Conservation (phyloP, 2,888 invertebrate genomes). For the Elmis aenea region DNA sequence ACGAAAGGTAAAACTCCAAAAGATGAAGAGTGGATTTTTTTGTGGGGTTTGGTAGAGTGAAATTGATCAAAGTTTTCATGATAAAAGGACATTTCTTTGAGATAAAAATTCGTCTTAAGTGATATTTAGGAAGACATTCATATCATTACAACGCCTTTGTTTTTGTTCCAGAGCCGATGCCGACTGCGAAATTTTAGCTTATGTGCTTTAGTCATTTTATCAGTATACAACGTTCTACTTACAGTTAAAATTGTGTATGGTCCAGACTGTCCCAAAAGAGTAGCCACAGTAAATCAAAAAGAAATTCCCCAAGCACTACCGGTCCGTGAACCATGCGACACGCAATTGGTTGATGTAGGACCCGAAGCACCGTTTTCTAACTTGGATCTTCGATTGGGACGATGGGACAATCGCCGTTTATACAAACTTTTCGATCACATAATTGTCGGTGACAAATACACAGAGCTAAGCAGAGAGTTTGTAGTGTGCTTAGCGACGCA, state of each 20-base stretch:
- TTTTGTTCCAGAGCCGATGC: constrained; percentile 45
- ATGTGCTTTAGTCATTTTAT: constrained; percentile 59
- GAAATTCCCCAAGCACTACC: constrained; percentile 14
- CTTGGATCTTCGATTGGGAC: constrained; percentile 62
- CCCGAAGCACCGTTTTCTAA: constrained; percentile 48
- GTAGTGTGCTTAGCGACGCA: constrained; percentile 78
- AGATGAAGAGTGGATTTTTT: too few relatives aligned
- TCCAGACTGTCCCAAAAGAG: constrained; percentile 42
- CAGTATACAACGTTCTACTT: constrained; percentile 59
- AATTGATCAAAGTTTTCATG: too few relatives aligned
- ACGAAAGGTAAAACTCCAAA: too few relatives aligned
- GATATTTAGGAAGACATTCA: too few relatives aligned
- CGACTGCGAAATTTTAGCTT: constrained; percentile 67
- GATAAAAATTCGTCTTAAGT: too few relatives aligned
- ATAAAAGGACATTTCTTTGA: too few relatives aligned
- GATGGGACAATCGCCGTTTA: constrained; percentile 68
- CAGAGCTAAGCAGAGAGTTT: constrained; percentile 54
- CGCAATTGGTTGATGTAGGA: constrained; percentile 38
- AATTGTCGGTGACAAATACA: constrained; percentile 62
- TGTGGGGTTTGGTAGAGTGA: too few relatives aligned
- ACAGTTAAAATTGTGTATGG: constrained; percentile 54
- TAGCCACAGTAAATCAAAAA: constrained; percentile 25
- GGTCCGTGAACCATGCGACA: constrained; percentile 10
- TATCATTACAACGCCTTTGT: too few relatives aligned
- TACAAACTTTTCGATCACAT: constrained; percentile 72